Evolutionary conservation across 2,888 invertebrate species (phyloP), one percentile per base, ranked within the genome.

Genomic region (Watsonalla binaria): DNA sequence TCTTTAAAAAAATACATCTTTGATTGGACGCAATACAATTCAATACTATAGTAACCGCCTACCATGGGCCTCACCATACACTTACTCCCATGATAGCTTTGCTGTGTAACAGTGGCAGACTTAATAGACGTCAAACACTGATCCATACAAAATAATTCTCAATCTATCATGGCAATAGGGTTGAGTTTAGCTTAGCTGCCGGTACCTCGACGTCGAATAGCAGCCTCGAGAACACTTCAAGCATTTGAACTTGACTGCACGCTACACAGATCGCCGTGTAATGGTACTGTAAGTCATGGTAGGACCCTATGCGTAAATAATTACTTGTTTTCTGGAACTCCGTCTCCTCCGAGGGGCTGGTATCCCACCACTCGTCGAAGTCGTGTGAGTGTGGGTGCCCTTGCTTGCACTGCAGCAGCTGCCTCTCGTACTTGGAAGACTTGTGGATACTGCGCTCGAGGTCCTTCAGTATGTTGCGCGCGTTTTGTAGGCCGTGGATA

Each of bases 371-470:
- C 6, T 79, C 79, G 35, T 68, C 68, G 5, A 51, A 54, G 47
- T 62, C 57, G 42, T 84, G 83, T 0, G 68, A 62, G 60, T 86
- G 86, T 1, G 58, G 56, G 52, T 87, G 86, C 0, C 67, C 70
- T 0, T 74, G 65, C 56, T 72, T 80, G 59, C 88, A 90, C 1
- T 66, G 66, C 51, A 84, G 47, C 46, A 88, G 60, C 42, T 68
- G 66, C 33, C 78, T 69, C 57, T 90, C 87, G 58, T 86, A 90
- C 6, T 72, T 64, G 15, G 54, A 73, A 0, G 83, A 78, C 68
- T 86, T 86, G 37, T 68, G 60, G 4, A 90, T 62, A 53, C 87
- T 86, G 2, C 64, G 68, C 54, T 89, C 83, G 0, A 90, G 68
- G 9, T 68, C 70, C 5, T 68, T 63, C 1, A 90, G 66, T 5